Conservation (phyloP, 1,140 invertebrate genomes). For the Drosophila lacertosa region DNA sequence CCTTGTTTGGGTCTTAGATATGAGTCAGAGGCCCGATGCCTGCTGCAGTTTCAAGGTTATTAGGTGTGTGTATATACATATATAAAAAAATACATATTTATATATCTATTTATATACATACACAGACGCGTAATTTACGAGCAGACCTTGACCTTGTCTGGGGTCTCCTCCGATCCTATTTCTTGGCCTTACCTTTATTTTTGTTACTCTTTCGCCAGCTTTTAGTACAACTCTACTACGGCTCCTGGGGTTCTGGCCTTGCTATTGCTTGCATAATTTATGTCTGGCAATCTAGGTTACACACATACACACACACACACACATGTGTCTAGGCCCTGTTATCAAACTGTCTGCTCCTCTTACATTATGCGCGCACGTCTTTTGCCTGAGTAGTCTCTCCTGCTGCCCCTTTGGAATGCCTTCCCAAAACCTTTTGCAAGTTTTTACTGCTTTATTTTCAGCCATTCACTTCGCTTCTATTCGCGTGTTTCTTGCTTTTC, state of each 20-base stretch:
- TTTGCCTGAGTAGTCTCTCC: constrained; percentile 1
- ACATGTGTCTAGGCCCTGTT: constrained; percentile 56
- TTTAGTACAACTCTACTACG: constrained; percentile 34
- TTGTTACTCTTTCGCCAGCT: constrained; percentile 27
- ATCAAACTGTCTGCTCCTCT: constrained; percentile 71
- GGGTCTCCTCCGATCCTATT: constrained; percentile 23
- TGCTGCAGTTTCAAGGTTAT: constrained; percentile 39
- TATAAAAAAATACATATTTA: too few species aligned
- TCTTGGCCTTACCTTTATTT: constrained; percentile 7
- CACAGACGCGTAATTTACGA: constrained; percentile 32
- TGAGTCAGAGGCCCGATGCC: not conserved
- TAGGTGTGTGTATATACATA: not conserved
- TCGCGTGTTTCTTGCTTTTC: constrained; percentile 17
- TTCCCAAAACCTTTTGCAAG: constrained; percentile 7
- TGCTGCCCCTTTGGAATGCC: not conserved
- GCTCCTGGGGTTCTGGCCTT: constrained; percentile 44
- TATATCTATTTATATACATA: not conserved
- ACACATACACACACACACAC: constrained; percentile 43
- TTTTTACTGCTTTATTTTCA: constrained; percentile 19
- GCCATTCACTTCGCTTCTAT: constrained; percentile 34
- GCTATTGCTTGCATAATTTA: constrained; percentile 79
- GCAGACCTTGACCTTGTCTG: constrained; percentile 45
- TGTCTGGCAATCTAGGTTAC: constrained; percentile 76
- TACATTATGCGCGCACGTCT: constrained; percentile 75
- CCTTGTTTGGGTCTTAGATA: constrained; percentile 28